phyloP scores from a whole-genome alignment of 2,797 vertebrate genomes.

The Pangasius sanitwongsei region DNA sequence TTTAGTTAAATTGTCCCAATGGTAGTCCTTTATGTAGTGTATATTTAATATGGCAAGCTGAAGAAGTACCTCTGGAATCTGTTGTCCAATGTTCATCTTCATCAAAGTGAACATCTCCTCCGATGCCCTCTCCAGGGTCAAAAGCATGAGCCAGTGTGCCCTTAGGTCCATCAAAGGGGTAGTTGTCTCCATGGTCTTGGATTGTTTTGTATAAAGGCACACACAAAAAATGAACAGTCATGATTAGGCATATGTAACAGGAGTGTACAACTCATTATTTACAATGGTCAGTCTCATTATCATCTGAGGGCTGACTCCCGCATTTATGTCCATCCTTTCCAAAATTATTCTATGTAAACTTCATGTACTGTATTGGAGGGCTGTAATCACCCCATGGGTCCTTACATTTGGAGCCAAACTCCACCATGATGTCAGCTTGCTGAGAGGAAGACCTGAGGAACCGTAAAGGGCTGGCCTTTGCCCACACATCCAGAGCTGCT shows the following conservation, averaged over 20 bases:
- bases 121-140: constrained; percentile 69
- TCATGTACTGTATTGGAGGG: background rate
- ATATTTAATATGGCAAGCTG: background rate
- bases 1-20: background rate
- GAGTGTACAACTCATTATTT: background rate
- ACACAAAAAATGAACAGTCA: background rate
- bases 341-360: background rate
- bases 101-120: constrained; percentile 81
- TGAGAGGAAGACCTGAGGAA: constrained; percentile 68
- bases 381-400: background rate
- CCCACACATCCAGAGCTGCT: constrained; percentile 72
- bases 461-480: constrained; percentile 66
- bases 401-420: constrained; percentile 74
- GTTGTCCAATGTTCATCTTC: constrained; percentile 77
- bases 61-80: constrained; percentile 62
- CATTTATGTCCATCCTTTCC: background rate
- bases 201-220: background rate
- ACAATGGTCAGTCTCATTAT: background rate
- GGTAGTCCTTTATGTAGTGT: background rate
- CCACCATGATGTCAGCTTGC: constrained; percentile 72
- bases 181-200: constrained; percentile 76
- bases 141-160: constrained; percentile 80
- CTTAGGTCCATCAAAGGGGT: constrained; percentile 79
- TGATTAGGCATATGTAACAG: background rate
- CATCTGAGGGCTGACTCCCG: background rate